These are phyloP conservation scores for Toxonevra muliebris DNA, from an alignment of 2,888 invertebrate genomes.

Conservation along the genomic window DNA sequence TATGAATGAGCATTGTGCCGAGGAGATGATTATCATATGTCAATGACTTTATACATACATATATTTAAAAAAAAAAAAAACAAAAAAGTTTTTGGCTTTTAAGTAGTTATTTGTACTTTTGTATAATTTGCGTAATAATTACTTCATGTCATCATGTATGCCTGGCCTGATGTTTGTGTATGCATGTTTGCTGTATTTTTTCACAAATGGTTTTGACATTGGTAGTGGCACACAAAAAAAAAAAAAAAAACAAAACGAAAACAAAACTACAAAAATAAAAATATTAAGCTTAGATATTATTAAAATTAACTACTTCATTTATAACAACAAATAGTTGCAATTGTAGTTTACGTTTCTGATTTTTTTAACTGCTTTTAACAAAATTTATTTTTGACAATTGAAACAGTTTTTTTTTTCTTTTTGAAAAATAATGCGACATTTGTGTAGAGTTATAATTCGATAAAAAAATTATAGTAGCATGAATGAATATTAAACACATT, in stretches of 20 bases:
- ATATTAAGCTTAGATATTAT: neutral
- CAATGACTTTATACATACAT: conserved; percentile 36
- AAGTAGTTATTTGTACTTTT: conserved; percentile 19
- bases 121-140: conserved; percentile 37
- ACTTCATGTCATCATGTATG: conserved; percentile 22
- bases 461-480: no score
- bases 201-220: conserved; percentile 34
- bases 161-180: conserved; percentile 1
- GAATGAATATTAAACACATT: no score
- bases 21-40: conserved; percentile 19
- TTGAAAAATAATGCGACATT: no score
- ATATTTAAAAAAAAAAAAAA: conserved; percentile 6
- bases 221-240: conserved; percentile 22
- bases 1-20: neutral
- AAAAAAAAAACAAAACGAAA: conserved; percentile 13
- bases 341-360: neutral
- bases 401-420: neutral
- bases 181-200: conserved; percentile 10
- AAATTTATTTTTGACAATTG: neutral
- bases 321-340: neutral
- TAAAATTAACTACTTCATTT: neutral
- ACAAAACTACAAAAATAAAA: conserved; percentile 5
- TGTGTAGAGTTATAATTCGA: no score
- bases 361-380: neutral
- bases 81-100: conserved; percentile 29